Percentiles rank a stretch among this genome's conserved stretches.
phyloP scores from a whole-genome alignment of 2,113 vertebrate species.

The Triplophysa tibetana region DNA sequence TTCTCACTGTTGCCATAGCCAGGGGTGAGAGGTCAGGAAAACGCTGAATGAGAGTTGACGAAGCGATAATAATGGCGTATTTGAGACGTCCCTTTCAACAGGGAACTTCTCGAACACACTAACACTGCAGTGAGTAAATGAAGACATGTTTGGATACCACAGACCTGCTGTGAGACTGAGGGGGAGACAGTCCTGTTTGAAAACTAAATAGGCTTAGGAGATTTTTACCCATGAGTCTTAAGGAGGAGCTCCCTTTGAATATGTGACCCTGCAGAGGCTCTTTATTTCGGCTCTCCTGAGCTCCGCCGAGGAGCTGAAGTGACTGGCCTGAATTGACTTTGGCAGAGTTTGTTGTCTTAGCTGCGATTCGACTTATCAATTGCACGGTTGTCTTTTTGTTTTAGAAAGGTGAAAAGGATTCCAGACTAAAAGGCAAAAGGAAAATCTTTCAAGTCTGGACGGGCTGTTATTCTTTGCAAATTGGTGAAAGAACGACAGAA shows the following conservation, averaged over 20 bases:
- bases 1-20: slow-evolving; percentile 98
- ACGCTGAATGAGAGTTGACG: slow-evolving; percentile 95
- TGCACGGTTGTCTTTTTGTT: slow-evolving; percentile 42
- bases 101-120: slow-evolving; percentile 82
- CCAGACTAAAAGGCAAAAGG: background rate
- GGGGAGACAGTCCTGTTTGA: slow-evolving; percentile 76
- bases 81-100: slow-evolving; percentile 85
- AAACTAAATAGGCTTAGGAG: slow-evolving; percentile 89
- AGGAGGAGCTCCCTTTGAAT: slow-evolving; percentile 80
- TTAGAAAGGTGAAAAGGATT: slow-evolving; percentile 46
- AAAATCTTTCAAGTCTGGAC: slow-evolving; percentile 33
- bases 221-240: slow-evolving; percentile 89
- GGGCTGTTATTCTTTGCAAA: background rate
- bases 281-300: slow-evolving; percentile 82
- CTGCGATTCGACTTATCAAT: slow-evolving; percentile 51
- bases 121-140: slow-evolving; percentile 92
- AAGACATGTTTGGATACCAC: slow-evolving; percentile 96
- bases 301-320: slow-evolving; percentile 79
- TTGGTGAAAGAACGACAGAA: background rate
- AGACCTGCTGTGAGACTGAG: slow-evolving; percentile 80
- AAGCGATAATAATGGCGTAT: slow-evolving; percentile 89
- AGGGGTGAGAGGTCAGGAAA: slow-evolving; percentile 96
- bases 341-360: slow-evolving; percentile 54
- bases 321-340: slow-evolving; percentile 56
- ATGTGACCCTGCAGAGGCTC: slow-evolving; percentile 82